A percentile compares a stretch with the other conserved stretches of the same genome.
Conservation (phyloP, 37 sponge, comb jelly and placozoan species). For the Trichoplax adhaerens region DNA sequence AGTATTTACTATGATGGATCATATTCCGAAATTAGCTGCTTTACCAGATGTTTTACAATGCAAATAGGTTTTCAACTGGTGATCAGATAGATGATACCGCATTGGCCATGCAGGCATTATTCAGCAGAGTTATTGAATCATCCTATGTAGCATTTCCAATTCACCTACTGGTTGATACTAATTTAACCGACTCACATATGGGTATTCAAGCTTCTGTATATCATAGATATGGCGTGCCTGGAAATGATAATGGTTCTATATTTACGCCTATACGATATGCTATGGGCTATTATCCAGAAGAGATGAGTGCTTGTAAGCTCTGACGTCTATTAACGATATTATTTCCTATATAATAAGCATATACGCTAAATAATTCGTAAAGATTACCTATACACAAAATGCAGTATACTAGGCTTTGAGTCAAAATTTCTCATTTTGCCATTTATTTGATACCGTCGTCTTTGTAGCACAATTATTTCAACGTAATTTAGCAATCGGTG, state of each 20-base stretch:
- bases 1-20: no score
- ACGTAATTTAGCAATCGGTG: no score
- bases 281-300: conserved; percentile 51
- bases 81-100: conserved; percentile 1
- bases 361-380: no score
- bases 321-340: no score
- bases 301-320: conserved; percentile 42
- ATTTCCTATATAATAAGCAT: no score
- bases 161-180: conserved; percentile 60
- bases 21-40: no score
- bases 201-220: conserved; percentile 50
- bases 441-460: no score
- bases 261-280: conserved; percentile 44
- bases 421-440: no score
- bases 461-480: no score
- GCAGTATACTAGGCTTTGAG: no score
- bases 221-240: conserved; percentile 56
- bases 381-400: no score
- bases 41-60: no score
- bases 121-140: conserved; percentile 4
- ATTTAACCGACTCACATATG: conserved; percentile 27
- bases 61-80: conserved; percentile 36
- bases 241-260: conserved; percentile 47
- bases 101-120: conserved; percentile 62
- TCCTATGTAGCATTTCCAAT: conserved; percentile 15